These are phyloP conservation scores for Tragopan temminckii DNA, from an alignment of 2,797 vertebrate genomes.

Conservation along the genomic window DNA sequence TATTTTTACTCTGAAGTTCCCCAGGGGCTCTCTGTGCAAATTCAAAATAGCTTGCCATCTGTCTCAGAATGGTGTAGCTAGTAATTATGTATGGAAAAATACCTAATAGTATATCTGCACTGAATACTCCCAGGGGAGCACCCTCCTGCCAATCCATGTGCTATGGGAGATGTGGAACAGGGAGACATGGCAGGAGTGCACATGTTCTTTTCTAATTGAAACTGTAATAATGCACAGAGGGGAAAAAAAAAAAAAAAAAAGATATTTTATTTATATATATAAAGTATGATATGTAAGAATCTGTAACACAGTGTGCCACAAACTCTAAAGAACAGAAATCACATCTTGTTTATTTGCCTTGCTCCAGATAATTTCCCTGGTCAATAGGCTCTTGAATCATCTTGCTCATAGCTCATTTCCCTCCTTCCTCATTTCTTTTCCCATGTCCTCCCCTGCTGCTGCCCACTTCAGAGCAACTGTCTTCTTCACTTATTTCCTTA, in stretches of 20 bases:
- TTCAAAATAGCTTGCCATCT: background rate
- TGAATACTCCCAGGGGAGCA: background rate
- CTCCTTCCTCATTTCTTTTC: background rate
- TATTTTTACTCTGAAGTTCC: background rate
- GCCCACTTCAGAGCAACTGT: background rate
- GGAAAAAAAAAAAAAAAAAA: too few relatives aligned
- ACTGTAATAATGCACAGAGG: background rate
- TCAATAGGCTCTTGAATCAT: background rate
- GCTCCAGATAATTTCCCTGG: background rate
- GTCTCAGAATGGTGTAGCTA: background rate
- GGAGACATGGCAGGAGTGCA: background rate
- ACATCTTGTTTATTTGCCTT: background rate
- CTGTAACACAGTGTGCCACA: background rate
- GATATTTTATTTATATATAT: too few relatives aligned
- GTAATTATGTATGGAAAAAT: background rate
- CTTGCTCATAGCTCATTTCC: background rate
- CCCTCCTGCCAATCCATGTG: background rate
- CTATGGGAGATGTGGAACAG: fast-evolving
- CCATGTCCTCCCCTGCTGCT: background rate
- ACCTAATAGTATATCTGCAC: background rate
- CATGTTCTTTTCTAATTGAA: background rate
- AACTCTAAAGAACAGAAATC: background rate
- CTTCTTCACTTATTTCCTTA: background rate
- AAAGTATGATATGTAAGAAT: background rate
- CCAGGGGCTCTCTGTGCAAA: background rate